Evolutionary conservation across 1,140 invertebrate genomes (phyloP).

Genomic region (Anastrepha obliqua): DNA sequence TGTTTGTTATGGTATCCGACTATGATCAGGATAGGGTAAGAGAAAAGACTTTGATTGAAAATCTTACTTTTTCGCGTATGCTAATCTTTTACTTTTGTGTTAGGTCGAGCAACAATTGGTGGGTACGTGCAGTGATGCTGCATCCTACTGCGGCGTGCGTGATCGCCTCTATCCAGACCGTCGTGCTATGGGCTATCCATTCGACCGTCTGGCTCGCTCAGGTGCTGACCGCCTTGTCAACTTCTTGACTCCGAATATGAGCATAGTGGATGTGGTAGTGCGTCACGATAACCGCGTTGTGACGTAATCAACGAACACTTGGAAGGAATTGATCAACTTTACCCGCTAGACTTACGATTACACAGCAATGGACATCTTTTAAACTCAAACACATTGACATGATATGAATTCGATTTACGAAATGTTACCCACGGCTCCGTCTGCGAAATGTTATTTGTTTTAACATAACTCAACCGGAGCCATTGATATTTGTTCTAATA

Average conservation of each 20-base stretch:
- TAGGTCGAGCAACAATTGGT: constrained; percentile 78
- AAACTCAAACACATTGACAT: too few species aligned
- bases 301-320: too few species aligned
- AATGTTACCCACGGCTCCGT: too few species aligned
- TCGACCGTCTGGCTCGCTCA: constrained; percentile 79
- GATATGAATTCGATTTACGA: not conserved
- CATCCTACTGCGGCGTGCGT: constrained; percentile 84
- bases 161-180: constrained; percentile 84
- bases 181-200: constrained; percentile 85
- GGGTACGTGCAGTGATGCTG: constrained; percentile 80
- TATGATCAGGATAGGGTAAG: constrained; percentile 82
- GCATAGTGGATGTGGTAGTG: constrained; percentile 76
- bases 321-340: too few species aligned
- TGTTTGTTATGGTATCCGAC: constrained; percentile 90
- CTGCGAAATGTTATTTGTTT: too few species aligned
- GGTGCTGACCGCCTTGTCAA: constrained; percentile 77
- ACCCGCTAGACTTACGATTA: too few species aligned
- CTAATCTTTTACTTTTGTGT: not conserved
- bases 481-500: too few species aligned
- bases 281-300: constrained; percentile 74
- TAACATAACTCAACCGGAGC: too few species aligned
- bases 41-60: constrained; percentile 41
- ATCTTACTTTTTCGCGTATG: not conserved
- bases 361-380: too few species aligned
- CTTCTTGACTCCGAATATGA: constrained; percentile 84